Conservation (phyloP, 2,113 vertebrate genomes). For the Caranx melampygus region DNA sequence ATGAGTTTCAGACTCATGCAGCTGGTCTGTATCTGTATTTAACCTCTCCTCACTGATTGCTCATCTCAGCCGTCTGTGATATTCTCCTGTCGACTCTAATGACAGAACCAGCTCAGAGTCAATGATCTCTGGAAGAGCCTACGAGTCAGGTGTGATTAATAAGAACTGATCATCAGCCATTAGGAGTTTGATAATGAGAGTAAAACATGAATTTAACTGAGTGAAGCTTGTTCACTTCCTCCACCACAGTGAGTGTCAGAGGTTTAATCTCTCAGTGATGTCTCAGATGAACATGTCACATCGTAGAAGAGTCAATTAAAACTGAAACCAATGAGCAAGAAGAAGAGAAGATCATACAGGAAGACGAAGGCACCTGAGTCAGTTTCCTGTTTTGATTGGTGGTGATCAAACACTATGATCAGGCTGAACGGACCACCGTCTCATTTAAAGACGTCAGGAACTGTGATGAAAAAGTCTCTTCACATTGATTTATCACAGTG, state of each 20-base stretch:
- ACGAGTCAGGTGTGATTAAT: conserved; percentile 35
- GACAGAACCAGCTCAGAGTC: not conserved
- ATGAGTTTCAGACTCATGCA: conserved; percentile 61
- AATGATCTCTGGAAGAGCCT: conserved; percentile 43
- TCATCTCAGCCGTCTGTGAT: conserved; percentile 35
- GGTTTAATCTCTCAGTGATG: not conserved
- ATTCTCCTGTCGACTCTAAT: conserved; percentile 30
- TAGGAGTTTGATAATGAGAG: conserved; percentile 26
- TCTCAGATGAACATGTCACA: not conserved
- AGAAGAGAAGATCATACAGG: not conserved
- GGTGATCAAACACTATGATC: conserved; percentile 39
- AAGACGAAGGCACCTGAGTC: not conserved
- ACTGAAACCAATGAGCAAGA: not conserved
- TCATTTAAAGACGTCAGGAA: conserved; percentile 35
- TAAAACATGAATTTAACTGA: conserved; percentile 4
- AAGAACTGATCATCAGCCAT: conserved; percentile 31
- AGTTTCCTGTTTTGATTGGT: not conserved
- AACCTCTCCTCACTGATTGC: conserved; percentile 49
- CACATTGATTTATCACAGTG: conserved; percentile 28
- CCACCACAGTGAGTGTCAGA: not conserved
- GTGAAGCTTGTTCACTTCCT: conserved; percentile 10
- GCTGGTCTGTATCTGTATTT: conserved; percentile 60
- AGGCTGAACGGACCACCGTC: conserved; percentile 9
- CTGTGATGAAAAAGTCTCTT: conserved; percentile 1
- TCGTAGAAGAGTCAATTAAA: not conserved